Evolutionary conservation across 2,113 vertebrate genomes (phyloP).

Genomic region (Macrotus californicus): DNA sequence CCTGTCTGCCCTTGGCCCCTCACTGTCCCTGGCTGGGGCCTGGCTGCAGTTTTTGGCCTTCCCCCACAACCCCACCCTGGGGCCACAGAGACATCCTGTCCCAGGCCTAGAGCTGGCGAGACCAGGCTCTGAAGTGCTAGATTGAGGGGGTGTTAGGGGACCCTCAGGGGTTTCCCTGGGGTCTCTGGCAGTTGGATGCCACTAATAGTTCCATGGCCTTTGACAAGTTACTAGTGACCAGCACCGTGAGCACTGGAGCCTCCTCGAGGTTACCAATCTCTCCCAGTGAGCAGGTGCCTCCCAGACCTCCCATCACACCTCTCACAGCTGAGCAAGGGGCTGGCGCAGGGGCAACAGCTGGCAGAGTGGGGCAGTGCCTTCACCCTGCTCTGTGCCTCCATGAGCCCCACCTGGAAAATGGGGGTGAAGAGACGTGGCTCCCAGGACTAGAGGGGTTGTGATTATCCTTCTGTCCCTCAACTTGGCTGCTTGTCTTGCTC

Average conservation of each 20-base stretch:
- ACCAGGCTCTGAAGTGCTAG: neutral
- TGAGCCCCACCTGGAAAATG: neutral
- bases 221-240: neutral
- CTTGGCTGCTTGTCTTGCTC: neutral
- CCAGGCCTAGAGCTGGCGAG: neutral
- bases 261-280: neutral
- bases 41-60: neutral
- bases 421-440: too few relatives aligned
- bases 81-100: neutral
- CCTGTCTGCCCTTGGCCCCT: accelerated
- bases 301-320: neutral
- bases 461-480: neutral
- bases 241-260: neutral
- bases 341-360: neutral
- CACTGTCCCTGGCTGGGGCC: neutral
- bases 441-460: neutral
- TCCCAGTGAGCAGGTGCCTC: neutral
- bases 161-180: neutral
- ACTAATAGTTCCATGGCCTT: neutral
- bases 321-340: neutral
- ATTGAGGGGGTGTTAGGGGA: too few relatives aligned
- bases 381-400: neutral
- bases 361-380: neutral
- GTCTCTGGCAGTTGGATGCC: neutral
- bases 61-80: neutral